Evolutionary conservation across 2,888 invertebrate species (phyloP).

Genomic region (Agrotis ipsilon): DNA sequence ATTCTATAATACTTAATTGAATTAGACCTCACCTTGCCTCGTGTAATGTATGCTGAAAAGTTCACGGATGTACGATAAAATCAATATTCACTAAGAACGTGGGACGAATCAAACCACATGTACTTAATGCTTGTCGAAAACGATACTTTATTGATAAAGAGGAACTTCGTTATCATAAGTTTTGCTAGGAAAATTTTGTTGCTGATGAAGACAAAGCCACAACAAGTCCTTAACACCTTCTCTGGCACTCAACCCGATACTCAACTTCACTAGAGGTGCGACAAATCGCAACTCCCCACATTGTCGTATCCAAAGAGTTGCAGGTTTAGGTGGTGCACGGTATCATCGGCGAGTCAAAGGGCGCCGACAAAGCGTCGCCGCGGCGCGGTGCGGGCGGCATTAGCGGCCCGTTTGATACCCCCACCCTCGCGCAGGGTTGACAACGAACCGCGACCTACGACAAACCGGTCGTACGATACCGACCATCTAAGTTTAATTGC

Average conservation of each 20-base stretch:
- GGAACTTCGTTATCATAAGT: neutral
- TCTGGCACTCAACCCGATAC: conserved; percentile 31
- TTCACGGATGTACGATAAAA: conserved; percentile 19
- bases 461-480: conserved; percentile 69
- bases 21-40: conserved; percentile 2
- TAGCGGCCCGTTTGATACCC: conserved; percentile 88
- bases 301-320: conserved; percentile 70
- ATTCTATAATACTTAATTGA: conserved; percentile 23
- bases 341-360: conserved; percentile 88
- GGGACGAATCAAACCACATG: no score
- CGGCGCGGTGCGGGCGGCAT: conserved; percentile 87
- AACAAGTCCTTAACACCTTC: conserved; percentile 22
- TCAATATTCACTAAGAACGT: conserved; percentile 8
- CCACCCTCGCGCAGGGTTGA: conserved; percentile 83
- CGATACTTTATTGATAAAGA: neutral
- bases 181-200: conserved; percentile 1
- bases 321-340: conserved; percentile 76
- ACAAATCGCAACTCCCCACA: conserved; percentile 63
- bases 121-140: no score
- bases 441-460: conserved; percentile 76
- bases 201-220: conserved; percentile 1
- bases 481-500: conserved; percentile 72
- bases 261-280: conserved; percentile 47
- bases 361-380: conserved; percentile 89
- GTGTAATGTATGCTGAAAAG: conserved; percentile 4